phyloP scores from a whole-genome alignment of 1,140 invertebrate species.

The Drosophila aff. region DNA sequence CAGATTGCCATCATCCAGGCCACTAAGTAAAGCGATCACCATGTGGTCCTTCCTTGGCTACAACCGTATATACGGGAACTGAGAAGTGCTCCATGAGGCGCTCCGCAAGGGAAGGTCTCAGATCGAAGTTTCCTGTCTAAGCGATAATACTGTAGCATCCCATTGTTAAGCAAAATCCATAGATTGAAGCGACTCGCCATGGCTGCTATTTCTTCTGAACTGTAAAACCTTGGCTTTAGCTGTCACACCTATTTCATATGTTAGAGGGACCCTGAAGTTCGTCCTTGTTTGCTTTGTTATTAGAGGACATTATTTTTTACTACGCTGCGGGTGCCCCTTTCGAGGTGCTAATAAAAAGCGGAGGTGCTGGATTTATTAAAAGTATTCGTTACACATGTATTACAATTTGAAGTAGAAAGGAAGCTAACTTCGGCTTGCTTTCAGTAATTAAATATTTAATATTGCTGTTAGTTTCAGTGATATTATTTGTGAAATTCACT shows the following conservation, averaged over 20 bases:
- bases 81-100: background rate
- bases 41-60: no score
- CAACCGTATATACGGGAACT: background rate
- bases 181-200: background rate
- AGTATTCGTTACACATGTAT: background rate
- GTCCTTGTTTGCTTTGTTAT: background rate
- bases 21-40: no score
- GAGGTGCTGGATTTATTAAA: constrained; percentile 13
- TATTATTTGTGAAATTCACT: no score
- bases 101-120: background rate
- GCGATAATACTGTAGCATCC: background rate
- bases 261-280: background rate
- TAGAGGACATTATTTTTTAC: background rate
- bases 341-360: constrained; percentile 84
- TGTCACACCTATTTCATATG: background rate
- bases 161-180: background rate
- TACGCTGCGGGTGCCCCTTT: no score
- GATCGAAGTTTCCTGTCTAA: background rate
- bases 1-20: no score
- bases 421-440: no score
- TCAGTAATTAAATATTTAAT: no score
- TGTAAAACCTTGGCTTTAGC: background rate
- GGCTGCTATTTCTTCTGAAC: background rate
- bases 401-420: background rate
- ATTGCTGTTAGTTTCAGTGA: constrained; percentile 20